A percentile compares a stretch with the other conserved stretches of the same genome.
phyloP scores from a whole-genome alignment of 1,140 invertebrate species.

The Holcopasites calliopsidis region DNA sequence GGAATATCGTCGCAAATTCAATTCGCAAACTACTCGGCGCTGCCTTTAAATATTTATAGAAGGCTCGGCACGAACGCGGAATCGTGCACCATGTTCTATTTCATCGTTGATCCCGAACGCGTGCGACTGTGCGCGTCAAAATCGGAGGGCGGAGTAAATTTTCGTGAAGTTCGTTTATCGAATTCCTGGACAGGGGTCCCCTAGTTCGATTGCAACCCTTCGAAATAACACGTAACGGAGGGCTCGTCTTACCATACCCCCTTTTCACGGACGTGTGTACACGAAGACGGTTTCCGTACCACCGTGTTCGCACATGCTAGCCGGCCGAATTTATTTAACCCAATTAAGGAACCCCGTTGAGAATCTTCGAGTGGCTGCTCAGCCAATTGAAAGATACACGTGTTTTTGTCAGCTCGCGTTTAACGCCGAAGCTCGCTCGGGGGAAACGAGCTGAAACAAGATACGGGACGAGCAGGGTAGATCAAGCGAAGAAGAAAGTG shows the following conservation, averaged over 20 bases:
- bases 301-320: conserved; percentile 12
- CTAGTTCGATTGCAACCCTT: conserved; percentile 57
- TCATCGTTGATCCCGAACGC: not conserved
- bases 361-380: conserved; percentile 66
- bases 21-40: not conserved
- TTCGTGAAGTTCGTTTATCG: conserved; percentile 40
- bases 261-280: conserved; percentile 10
- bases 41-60: conserved; percentile 17
- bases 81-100: too few relatives aligned
- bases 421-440: conserved; percentile 43
- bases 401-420: conserved; percentile 73
- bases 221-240: conserved; percentile 10
- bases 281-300: not conserved
- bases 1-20: conserved; percentile 1
- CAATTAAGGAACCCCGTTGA: conserved; percentile 61
- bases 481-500: conserved; percentile 23
- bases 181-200: conserved; percentile 39
- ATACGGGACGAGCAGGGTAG: conserved; percentile 53
- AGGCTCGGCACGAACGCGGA: too few relatives aligned
- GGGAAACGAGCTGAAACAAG: conserved; percentile 58
- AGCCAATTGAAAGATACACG: conserved; percentile 73
- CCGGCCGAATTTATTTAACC: conserved; percentile 63
- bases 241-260: conserved; percentile 44
- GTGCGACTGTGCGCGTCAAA: too few relatives aligned
- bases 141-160: too few relatives aligned